These are phyloP conservation scores for Drosophila stalkeri DNA, from an alignment of 2,888 invertebrate species.

Conservation along the genomic window DNA sequence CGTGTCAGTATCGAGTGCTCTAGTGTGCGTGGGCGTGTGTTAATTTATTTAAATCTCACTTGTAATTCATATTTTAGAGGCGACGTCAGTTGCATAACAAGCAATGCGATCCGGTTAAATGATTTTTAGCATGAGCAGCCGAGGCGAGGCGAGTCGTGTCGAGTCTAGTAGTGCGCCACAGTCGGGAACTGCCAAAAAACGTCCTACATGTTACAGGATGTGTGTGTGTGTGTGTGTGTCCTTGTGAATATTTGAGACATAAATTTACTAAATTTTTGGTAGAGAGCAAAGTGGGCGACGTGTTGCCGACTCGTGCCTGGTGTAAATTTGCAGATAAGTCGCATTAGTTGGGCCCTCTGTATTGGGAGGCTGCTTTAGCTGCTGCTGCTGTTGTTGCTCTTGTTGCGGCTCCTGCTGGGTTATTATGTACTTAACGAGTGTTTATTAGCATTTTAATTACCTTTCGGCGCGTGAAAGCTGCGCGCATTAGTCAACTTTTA, in stretches of 20 bases:
- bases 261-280: slow-evolving; percentile 64
- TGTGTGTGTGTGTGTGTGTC: slow-evolving; percentile 28
- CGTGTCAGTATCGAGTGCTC: slow-evolving; percentile 24
- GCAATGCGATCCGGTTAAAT: slow-evolving; percentile 35
- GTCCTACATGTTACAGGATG: slow-evolving; percentile 1
- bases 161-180: slow-evolving; percentile 22
- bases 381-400: slow-evolving; percentile 17
- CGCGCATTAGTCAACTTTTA: slow-evolving; percentile 71
- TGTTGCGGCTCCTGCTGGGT: slow-evolving; percentile 45
- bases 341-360: slow-evolving; percentile 66
- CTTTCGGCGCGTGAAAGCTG: slow-evolving; percentile 76
- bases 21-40: slow-evolving; percentile 49
- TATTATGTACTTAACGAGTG: slow-evolving; percentile 77
- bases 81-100: slow-evolving; percentile 69
- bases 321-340: slow-evolving; percentile 79
- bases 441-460: slow-evolving; percentile 82
- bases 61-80: slow-evolving; percentile 75
- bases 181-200: slow-evolving; percentile 22
- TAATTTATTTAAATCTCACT: slow-evolving; percentile 77
- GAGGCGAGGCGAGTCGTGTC: background rate
- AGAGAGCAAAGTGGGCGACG: slow-evolving; percentile 56
- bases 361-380: slow-evolving; percentile 10
- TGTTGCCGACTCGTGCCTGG: slow-evolving; percentile 53
- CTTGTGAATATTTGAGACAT: slow-evolving; percentile 66
- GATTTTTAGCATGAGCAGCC: slow-evolving; percentile 10